Base-by-base conservation (phyloP, 2,113 vertebrate species). In the Hydrochoerus hydrochaeris region DNA sequence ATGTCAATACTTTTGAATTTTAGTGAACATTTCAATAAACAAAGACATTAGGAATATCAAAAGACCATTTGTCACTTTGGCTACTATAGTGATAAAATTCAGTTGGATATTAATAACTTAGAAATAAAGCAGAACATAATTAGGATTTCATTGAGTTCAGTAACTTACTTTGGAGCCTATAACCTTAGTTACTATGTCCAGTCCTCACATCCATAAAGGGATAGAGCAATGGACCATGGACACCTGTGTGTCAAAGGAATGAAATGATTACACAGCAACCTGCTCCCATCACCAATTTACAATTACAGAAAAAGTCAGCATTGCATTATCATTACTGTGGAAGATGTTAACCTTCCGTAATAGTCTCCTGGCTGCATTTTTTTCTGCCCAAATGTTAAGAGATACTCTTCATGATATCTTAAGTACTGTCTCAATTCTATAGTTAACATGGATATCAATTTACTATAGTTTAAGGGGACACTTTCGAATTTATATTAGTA, bases 311-410 rank as follows among this genome's bases (percentile, higher is more conserved):
- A 81, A 8, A 73, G 7, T 35, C 35, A 20, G 14, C 30, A 46
- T 46, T 52, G 32, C 11, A 24, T 28, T 14, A 5, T 20, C 6
- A 54, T 7, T 28, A 13, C 7, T 35, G 75, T 0, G 1, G 49
- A 52, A 11, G 49, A 44, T 2, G n/a, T 1, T 22, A 5, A 0
- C n/a, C 49, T 86, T n/a, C 12, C 17, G 26, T 26, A 1, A 44
- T 5, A 30, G 12, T 84, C 52, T 38, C 38, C 7, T 17, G 13
- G 17, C 71, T 16, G 16, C 2, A 32, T 88, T 54, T 78, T 78
- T 6, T 71, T 30, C 14, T 81, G 22, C 2, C 24, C 20, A 24
- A 81, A 92, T 46, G 0, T 57, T 26, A 5, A 4, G 46, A 63
- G 32, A 73, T 52, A 3, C 5, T 35, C 4, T 57, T 73, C 30